Conservation (phyloP, 2,797 vertebrate species). For the Ciconia nigra region DNA sequence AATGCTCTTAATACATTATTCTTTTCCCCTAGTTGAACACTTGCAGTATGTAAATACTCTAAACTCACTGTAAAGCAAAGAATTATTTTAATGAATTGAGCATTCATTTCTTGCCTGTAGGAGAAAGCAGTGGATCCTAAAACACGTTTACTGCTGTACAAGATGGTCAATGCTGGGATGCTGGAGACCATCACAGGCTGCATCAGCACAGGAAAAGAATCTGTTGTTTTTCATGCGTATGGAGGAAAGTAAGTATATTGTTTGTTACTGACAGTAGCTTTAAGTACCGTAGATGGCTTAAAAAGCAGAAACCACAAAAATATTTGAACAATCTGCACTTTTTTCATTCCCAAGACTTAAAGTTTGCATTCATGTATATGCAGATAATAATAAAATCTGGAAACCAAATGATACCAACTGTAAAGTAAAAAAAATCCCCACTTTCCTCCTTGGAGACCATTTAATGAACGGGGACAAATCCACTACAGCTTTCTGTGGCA, state of each 20-base stretch:
- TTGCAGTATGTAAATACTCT: neutral
- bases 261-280: neutral
- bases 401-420: neutral
- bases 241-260: conserved; percentile 85
- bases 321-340: neutral
- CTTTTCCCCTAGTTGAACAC: neutral
- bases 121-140: conserved; percentile 96
- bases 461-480: neutral
- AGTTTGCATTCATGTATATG: neutral
- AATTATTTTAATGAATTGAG: neutral
- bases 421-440: neutral
- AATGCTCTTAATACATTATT: neutral
- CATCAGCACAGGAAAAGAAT: conserved; percentile 96
- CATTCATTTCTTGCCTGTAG: conserved; percentile 63
- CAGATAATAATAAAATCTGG: neutral
- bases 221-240: conserved; percentile 93
- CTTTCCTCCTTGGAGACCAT: neutral
- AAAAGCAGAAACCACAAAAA: neutral
- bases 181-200: conserved; percentile 95
- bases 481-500: neutral
- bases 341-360: neutral
- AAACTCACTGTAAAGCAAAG: neutral
- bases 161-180: conserved; percentile 92
- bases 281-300: neutral
- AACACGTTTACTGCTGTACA: conserved; percentile 94